Base-by-base conservation (phyloP, 1,140 invertebrate species). In the Lethrus apterus region DNA sequence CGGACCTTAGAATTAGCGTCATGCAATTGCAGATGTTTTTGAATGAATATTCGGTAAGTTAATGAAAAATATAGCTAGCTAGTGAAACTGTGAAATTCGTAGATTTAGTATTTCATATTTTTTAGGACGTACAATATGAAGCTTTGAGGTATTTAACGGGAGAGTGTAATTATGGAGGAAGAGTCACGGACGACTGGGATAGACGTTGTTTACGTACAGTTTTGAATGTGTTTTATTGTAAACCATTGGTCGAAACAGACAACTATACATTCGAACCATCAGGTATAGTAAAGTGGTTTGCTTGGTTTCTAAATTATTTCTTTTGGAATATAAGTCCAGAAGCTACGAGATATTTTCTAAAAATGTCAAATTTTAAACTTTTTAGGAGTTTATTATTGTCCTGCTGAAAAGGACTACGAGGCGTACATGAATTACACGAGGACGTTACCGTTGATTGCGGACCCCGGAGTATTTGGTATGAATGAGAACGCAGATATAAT, bases 131-230 rank as follows among this genome's bases (percentile, higher is more conserved):
- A 0, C 91, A 93, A 60, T 93, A 85, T 63, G 87, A 90, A 33
- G 93, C 93, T 0, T 61, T 98, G 4, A 75, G 80, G 3, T 97
- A 96, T 70, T 67, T 97, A 43, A 93, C 86, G 0, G 93, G 92
- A 7, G 93, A 97, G 71, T 97, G 93, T 62, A 96, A 96, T 72
- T 98, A 98, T 59, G 94, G 94, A 17, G 93, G 94, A 0, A 76
- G 89, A 60, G 91, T 97, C 1, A 96, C 91, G 0, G 93, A 97
- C 62, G 86, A 94, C 58, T 93, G 90, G 87, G 94, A 98, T 71
- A 75, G 91, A 34, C 75, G 92, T 38, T 88, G 85, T 2, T 70
- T 98, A 10, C 83, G 76, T 48, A 93, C 90, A 3, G 84, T 93
- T 44, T 70, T 97, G 7, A 70, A 72, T 44, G 84, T 83, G 57